Evolutionary conservation across 2,888 invertebrate genomes (phyloP).

Genomic region (Spialia ferax): DNA sequence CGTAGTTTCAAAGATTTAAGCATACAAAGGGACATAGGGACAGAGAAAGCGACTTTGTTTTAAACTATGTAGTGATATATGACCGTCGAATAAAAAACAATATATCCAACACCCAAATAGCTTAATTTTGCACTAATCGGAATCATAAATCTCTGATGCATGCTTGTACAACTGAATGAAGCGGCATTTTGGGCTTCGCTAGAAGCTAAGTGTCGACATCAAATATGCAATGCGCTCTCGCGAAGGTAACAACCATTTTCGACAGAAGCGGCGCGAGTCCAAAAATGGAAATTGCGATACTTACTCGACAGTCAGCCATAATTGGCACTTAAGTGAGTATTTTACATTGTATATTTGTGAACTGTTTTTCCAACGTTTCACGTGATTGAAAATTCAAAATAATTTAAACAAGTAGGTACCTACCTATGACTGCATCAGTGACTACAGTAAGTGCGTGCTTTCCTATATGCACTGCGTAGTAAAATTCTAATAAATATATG

Average conservation of each 20-base stretch:
- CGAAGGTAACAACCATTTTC: conserved; percentile 7
- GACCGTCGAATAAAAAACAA: no score
- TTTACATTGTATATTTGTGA: neutral
- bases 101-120: neutral
- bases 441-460: no score
- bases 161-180: neutral
- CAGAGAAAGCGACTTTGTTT: no score
- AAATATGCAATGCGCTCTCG: conserved; percentile 7
- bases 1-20: no score
- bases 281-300: conserved; percentile 7
- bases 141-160: conserved; percentile 5
- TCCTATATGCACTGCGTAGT: no score
- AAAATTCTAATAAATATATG: no score
- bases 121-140: neutral
- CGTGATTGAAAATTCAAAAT: neutral
- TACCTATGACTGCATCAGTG: neutral
- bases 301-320: conserved; percentile 7
- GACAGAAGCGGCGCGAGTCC: conserved; percentile 9
- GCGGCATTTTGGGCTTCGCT: neutral
- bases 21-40: no score
- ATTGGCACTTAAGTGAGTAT: conserved; percentile 10
- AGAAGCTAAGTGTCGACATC: conserved; percentile 1
- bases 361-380: neutral
- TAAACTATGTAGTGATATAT: no score
- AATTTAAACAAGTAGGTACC: no score